Conservation (phyloP, 2,888 invertebrate genomes). For the Sthenelais limicola region DNA sequence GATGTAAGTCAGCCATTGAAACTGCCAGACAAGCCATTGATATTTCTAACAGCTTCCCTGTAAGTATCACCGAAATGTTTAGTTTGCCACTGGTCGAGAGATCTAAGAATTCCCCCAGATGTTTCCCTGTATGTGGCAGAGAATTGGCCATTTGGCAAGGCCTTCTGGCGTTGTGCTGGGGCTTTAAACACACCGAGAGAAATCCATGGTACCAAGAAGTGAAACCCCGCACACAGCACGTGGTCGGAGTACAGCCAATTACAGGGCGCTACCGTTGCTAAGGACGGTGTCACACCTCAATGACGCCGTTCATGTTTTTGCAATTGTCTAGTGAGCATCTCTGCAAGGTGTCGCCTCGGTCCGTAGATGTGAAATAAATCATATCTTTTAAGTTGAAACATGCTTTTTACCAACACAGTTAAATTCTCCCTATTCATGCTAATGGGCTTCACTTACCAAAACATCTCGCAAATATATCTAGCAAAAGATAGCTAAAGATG, state of each 20-base stretch:
- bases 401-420: too few species aligned
- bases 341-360: conserved; percentile 16
- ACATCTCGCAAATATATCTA: too few species aligned
- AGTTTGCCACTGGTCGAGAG: conserved; percentile 16
- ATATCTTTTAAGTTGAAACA: too few species aligned
- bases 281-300: conserved; percentile 25
- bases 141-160: conserved; percentile 14
- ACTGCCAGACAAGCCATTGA: conserved; percentile 2
- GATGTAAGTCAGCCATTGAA: too few species aligned
- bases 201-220: conserved; percentile 30
- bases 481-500: too few species aligned
- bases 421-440: too few species aligned
- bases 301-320: conserved; percentile 36
- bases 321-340: conserved; percentile 27
- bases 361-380: background rate
- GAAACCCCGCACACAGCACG: conserved; percentile 27
- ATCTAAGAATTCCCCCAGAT: conserved; percentile 17
- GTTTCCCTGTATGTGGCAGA: conserved; percentile 13
- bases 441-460: too few species aligned
- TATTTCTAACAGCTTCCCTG: conserved; percentile 2
- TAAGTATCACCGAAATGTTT: conserved; percentile 17
- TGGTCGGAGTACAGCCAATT: conserved; percentile 35
- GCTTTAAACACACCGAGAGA: too few species aligned
- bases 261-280: conserved; percentile 5
- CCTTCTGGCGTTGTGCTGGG: background rate